These are phyloP conservation scores for Cyphomyrmex costatus DNA, from an alignment of 1,140 invertebrate species.

Conservation along the genomic window DNA sequence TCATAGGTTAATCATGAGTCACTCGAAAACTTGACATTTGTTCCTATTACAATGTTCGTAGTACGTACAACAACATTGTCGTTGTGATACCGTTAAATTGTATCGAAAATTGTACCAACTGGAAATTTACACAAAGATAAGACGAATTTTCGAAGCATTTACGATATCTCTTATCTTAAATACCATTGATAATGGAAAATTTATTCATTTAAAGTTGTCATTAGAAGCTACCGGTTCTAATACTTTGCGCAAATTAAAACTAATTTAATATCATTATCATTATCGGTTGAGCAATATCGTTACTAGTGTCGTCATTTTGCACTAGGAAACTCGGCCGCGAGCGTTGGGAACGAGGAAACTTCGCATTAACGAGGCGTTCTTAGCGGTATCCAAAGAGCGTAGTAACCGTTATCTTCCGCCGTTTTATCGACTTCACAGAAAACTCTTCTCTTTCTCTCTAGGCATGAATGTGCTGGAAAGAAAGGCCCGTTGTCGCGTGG, in stretches of 20 bases:
- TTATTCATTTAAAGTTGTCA: not conserved
- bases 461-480: constrained; percentile 4
- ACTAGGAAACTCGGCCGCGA: constrained; percentile 7
- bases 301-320: constrained; percentile 3
- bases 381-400: constrained; percentile 44
- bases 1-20: not conserved
- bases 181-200: not conserved
- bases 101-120: not conserved
- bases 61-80: not conserved
- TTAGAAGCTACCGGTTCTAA: not conserved
- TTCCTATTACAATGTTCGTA: not conserved
- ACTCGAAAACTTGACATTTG: not conserved
- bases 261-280: constrained; percentile 14
- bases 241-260: not conserved
- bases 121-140: not conserved
- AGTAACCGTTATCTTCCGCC: constrained; percentile 57
- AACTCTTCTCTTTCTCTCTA: constrained; percentile 24
- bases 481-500: constrained; percentile 9
- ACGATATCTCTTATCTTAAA: not conserved
- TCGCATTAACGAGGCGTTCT: constrained; percentile 12
- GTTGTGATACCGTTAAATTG: not conserved
- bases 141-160: not conserved
- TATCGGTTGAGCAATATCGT: not conserved
- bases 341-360: constrained; percentile 30
- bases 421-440: constrained; percentile 55